Base-by-base conservation (phyloP, 2,888 invertebrate species). In the Platycnemis pennipes region DNA sequence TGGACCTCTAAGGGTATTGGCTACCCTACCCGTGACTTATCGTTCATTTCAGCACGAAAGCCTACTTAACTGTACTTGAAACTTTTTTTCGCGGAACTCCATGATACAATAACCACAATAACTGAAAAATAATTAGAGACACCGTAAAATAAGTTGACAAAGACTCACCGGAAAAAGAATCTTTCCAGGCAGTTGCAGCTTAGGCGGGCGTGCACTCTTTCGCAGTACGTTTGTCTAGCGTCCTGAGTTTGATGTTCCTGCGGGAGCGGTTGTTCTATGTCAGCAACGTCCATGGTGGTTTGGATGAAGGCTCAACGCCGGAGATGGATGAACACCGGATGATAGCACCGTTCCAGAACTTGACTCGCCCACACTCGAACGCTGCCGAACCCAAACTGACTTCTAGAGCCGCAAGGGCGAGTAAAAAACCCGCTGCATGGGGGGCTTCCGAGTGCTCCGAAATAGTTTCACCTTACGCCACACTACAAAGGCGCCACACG, bases 101-200 rank as follows among this genome's bases (percentile, higher is more conserved):
- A 16, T 56, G 19, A 56, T 56, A 22, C 16, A 22, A 5, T 5
- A 16, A 56, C 56, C 11, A 49, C 77, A 26, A 11, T 1, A 77
- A 77, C 8, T 77, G 11, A 37, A 77, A 37, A 37, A 13, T 13
- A 37, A 77, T 13, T n/a, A 2, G 77, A 31, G 5, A 77, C 4
- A 37, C 3, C n/a, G 0, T n/a, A 8, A 77, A 13, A 37, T 13
- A 37, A 77, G n/a, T 37, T 37, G 0, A 77, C 8, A 77, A 37
- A n/a, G 77, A 77, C 77, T 77, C 77, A 77, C 77, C 77, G 77
- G 37, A 77, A 77, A 31, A 77, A 77, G 77, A 77, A 77, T 37
- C 77, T 77, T 77, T 77, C 77, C 77, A 77, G 77, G 31, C 77
- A 77, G n/a, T 77, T 77, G 37, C 77, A 77, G 77, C n/a, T 37